A percentile compares a stretch with the other conserved stretches of the same genome.
Conservation (phyloP, 2,797 vertebrate genomes). For the Danionella dracula region DNA sequence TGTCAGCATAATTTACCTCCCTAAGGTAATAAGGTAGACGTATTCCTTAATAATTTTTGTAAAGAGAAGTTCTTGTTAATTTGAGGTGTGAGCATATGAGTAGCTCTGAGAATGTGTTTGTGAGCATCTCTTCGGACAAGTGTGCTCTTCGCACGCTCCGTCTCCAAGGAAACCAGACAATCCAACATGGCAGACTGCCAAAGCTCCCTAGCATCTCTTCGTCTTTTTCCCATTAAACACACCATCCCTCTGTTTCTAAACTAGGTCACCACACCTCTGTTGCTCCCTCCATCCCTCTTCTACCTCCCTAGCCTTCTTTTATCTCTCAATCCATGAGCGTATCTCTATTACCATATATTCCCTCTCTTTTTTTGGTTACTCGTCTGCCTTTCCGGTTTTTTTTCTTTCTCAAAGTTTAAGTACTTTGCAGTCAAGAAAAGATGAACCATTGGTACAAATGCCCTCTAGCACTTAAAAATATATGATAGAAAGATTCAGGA, state of each 20-base stretch:
- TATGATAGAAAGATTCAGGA: slow-evolving; percentile 24
- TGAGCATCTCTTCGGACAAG: slow-evolving; percentile 10
- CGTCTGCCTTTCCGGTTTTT: slow-evolving; percentile 11
- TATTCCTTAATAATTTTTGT: too few species aligned
- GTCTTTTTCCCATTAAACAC: slow-evolving; percentile 41
- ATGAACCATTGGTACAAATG: slow-evolving; percentile 35
- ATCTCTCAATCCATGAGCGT: slow-evolving; percentile 10
- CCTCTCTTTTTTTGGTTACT: slow-evolving; percentile 3
- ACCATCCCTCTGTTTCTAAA: slow-evolving; percentile 49
- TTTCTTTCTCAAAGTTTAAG: slow-evolving; percentile 35
- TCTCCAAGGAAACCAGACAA: slow-evolving; percentile 55
- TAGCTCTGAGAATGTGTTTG: background rate
- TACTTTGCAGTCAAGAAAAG: slow-evolving; percentile 42
- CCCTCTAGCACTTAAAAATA: slow-evolving; percentile 39
- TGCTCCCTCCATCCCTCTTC: slow-evolving; percentile 24
- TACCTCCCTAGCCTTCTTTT: slow-evolving; percentile 22
- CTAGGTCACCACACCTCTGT: slow-evolving; percentile 52
- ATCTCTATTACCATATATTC: slow-evolving; percentile 23
- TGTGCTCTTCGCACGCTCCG: slow-evolving; percentile 39
- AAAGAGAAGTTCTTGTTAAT: background rate
- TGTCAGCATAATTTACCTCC: too few species aligned
- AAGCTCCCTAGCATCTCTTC: slow-evolving; percentile 21
- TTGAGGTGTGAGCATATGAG: background rate
- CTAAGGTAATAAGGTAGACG: too few species aligned
- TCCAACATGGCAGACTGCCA: slow-evolving; percentile 51